Evolutionary conservation across 2,888 invertebrate genomes (phyloP), one percentile per base, ranked within the genome.

Genomic region (Euplexia lucipara): DNA sequence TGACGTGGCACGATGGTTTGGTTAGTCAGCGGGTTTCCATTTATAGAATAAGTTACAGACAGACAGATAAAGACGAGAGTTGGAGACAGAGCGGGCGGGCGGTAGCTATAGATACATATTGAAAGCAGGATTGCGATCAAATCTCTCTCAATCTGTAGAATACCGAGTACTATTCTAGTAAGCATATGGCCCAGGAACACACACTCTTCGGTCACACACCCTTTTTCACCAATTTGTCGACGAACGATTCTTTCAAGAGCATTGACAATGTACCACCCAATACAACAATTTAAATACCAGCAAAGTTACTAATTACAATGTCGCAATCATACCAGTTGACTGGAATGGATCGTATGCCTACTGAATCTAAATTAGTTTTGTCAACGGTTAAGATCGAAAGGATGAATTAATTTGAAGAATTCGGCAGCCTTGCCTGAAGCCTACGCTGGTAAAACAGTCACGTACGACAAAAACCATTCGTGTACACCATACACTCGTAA

Each of bases 331-430:
- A 39, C 34, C 16, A 35, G 30, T 72, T 48, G 41, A 35, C 71
- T 71, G 9, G 48, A 66, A 39, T 51, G 14, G 66, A 45, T 30
- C n/a, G 22, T 63, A 75, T 80, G 78, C 70, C 20, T 18, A 16
- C 66, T 51, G 83, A 83, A 84, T 88, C 62, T 75, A 77, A 83
- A 85, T 84, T 79, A 84, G 79, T 70, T 75, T 70, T 45, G 48
- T 81, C 82, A 84, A 85, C 82, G 71, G 76, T 78, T 81, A 83
- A 83, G 83, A 86, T 86, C 83, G 85, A 87, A 67, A 72, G 73
- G 34, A 35, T 12, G 34, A 86, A 85, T 86, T 88, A 85, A 86
- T 87, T 87, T 85, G 79, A 83, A 80, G 79, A 83, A 83, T 82
- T 79, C 79, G 79, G 73, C 56, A 54, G 68, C 74, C 77, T 74